A percentile compares a stretch with the other conserved stretches of the same genome.
phyloP scores from a whole-genome alignment of 64 coral and sea anemone species.

The Dendronephthya gigantea region DNA sequence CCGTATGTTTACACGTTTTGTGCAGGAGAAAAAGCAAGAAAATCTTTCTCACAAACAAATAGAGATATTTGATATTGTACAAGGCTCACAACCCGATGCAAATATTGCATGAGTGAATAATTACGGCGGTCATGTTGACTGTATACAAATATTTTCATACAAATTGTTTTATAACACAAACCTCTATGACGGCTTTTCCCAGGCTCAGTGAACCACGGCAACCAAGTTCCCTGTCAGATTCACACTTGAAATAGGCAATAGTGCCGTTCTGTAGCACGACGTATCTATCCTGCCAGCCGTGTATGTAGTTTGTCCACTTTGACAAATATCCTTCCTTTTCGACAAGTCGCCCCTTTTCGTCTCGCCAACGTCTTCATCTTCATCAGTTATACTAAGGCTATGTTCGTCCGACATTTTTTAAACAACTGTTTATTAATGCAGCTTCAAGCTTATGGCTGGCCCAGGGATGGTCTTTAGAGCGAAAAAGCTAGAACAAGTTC shows the following conservation, averaged over 20 bases:
- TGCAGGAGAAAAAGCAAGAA: neutral
- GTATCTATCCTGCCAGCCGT: slow-evolving; percentile 98
- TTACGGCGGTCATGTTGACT: neutral
- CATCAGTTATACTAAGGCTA: neutral
- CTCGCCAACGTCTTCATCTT: neutral
- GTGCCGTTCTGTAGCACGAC: slow-evolving; percentile 77
- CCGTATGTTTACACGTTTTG: neutral
- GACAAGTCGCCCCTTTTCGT: neutral
- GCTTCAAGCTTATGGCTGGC: neutral
- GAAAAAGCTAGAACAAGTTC: neutral
- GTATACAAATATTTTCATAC: neutral
- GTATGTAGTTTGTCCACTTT: slow-evolving; percentile 99
- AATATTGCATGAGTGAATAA: neutral
- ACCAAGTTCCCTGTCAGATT: slow-evolving; percentile 85
- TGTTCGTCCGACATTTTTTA: slow-evolving; percentile 4
- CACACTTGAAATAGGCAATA: slow-evolving; percentile 92
- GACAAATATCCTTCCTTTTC: slow-evolving; percentile 79
- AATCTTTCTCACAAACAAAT: neutral
- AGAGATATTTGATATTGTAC: neutral
- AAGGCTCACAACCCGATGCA: neutral
- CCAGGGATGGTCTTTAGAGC: neutral
- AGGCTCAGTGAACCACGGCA: slow-evolving; percentile 92
- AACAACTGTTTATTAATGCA: neutral
- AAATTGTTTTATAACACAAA: neutral
- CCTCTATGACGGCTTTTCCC: slow-evolving; percentile 80